These are phyloP conservation scores for Tenthredo amoena DNA, from an alignment of 2,888 invertebrate genomes.

Conservation along the genomic window DNA sequence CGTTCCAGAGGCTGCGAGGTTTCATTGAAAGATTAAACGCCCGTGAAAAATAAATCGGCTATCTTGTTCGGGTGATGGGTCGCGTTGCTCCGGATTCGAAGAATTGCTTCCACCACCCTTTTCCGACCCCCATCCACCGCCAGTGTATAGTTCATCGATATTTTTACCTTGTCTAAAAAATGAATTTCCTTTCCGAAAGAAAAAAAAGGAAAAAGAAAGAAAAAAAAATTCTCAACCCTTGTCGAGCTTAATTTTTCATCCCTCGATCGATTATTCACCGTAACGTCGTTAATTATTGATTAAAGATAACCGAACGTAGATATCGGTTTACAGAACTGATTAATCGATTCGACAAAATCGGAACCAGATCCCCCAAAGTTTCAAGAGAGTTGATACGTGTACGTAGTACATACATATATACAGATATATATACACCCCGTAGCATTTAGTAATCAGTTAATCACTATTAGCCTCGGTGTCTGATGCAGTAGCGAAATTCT, in stretches of 20 bases:
- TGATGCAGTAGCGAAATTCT: constrained; percentile 11
- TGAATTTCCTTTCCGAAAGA: no score
- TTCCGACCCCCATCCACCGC: neutral
- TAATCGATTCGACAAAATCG: neutral
- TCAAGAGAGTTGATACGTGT: neutral
- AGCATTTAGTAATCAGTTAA: constrained; percentile 17
- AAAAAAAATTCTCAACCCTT: neutral
- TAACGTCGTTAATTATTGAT: no score
- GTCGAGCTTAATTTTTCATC: no score
- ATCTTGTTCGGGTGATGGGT: constrained; percentile 31
- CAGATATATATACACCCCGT: neutral
- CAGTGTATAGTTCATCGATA: neutral
- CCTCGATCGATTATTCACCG: no score
- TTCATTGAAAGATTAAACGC: constrained; percentile 48
- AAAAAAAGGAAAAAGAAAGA: neutral
- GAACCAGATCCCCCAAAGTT: neutral
- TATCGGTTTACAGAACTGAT: neutral
- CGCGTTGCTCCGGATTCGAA: constrained; percentile 32
- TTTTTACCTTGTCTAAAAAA: neutral
- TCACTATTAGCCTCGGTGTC: neutral
- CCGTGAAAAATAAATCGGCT: constrained; percentile 46
- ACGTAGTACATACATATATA: no score
- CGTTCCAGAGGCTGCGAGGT: neutral
- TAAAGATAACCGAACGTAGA: neutral
- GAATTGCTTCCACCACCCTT: constrained; percentile 5